A percentile compares a stretch with the other conserved stretches of the same genome.
Conservation (phyloP, 1,140 invertebrate genomes). For the Olivierus martensii region DNA sequence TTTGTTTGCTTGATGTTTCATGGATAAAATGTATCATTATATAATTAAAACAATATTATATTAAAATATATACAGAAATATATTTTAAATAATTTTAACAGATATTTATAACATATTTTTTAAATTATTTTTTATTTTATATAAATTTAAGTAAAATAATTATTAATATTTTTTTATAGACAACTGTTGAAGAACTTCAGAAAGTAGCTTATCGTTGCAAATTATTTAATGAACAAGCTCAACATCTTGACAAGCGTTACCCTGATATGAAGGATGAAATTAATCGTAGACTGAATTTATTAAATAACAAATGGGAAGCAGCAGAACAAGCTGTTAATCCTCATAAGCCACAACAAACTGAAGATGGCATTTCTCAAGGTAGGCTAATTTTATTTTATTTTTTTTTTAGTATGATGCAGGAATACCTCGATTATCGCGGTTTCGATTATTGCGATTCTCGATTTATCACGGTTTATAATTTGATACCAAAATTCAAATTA, state of each 20-base stretch:
- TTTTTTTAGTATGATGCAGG: too few relatives aligned
- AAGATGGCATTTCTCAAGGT: slow-evolving; percentile 28
- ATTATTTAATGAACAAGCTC: slow-evolving; percentile 62
- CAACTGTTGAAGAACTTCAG: slow-evolving; percentile 54
- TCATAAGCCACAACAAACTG: slow-evolving; percentile 21
- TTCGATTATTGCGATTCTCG: too few relatives aligned
- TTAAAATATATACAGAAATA: too few relatives aligned
- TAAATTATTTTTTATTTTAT: too few relatives aligned
- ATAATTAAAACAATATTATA: too few relatives aligned
- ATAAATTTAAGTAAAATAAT: not conserved
- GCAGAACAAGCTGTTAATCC: slow-evolving; percentile 41
- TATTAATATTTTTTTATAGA: slow-evolving; percentile 35
- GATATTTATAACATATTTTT: too few relatives aligned
- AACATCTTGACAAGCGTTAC: slow-evolving; percentile 50
- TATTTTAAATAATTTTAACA: too few relatives aligned
- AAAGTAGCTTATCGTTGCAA: slow-evolving; percentile 50
- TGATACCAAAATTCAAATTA: too few relatives aligned
- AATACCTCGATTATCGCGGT: too few relatives aligned
- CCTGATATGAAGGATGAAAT: slow-evolving; percentile 61
- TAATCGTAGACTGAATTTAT: slow-evolving; percentile 48
- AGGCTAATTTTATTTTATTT: not conserved
- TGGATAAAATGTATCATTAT: too few relatives aligned
- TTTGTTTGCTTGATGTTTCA: too few relatives aligned
- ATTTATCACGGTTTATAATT: too few relatives aligned
- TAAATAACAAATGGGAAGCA: slow-evolving; percentile 62